These are phyloP conservation scores for Danio albolineatus DNA, from an alignment of 2,797 vertebrate genomes.

Conservation along the genomic window DNA sequence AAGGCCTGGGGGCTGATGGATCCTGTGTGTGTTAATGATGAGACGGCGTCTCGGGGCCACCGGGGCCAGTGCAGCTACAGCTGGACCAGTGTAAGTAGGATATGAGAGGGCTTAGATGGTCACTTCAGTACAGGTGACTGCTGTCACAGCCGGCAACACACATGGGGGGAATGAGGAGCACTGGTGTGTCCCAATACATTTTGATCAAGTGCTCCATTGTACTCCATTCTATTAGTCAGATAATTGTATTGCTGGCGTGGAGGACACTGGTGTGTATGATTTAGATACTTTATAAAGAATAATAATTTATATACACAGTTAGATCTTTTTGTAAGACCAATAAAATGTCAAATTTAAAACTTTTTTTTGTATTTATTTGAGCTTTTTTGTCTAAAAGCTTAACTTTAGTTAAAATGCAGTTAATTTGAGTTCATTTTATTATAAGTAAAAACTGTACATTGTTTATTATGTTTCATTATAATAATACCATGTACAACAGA, in stretches of 20 bases:
- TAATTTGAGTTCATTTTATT: too few species aligned
- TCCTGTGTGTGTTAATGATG: constrained; percentile 66
- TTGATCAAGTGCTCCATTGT: constrained; percentile 17
- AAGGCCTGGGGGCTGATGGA: constrained; percentile 56
- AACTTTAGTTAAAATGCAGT: too few species aligned
- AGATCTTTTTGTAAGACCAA: too few species aligned
- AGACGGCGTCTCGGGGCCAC: constrained; percentile 56
- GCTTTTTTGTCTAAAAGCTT: too few species aligned
- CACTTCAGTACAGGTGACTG: constrained; percentile 49
- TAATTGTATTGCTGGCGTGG: not conserved
- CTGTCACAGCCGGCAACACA: constrained; percentile 14
- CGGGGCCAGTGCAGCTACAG: constrained; percentile 53
- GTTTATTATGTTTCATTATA: not conserved
- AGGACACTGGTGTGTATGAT: too few species aligned
- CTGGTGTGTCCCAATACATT: constrained; percentile 32
- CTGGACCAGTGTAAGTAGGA: constrained; percentile 55
- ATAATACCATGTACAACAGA: not conserved
- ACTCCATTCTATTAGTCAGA: constrained; percentile 7
- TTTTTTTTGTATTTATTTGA: too few species aligned
- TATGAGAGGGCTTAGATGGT: constrained; percentile 54
- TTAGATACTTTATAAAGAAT: too few species aligned
- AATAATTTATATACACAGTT: too few species aligned
- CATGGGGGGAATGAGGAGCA: constrained; percentile 26
- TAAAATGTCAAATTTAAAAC: too few species aligned
- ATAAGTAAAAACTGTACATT: too few species aligned